Conservation (phyloP, 2,888 invertebrate genomes). For the Chalcosyrphus nemorum region DNA sequence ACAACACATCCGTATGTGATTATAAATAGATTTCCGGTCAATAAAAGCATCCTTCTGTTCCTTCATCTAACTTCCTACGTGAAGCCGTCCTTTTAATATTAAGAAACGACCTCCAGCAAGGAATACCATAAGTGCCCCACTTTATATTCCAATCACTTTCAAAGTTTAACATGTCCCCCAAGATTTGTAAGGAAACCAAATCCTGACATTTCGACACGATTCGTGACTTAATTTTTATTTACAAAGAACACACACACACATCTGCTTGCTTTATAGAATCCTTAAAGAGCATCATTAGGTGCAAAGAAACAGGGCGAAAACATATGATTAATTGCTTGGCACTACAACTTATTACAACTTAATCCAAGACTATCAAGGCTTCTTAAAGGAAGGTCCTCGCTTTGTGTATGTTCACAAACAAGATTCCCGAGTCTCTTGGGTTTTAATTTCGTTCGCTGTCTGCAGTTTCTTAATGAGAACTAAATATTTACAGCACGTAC, state of each 20-base stretch:
- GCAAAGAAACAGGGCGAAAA: background rate
- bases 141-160: conserved; percentile 39
- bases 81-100: no score
- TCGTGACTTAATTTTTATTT: conserved; percentile 21
- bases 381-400: background rate
- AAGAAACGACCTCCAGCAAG: no score
- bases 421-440: background rate
- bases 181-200: background rate
- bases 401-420: background rate
- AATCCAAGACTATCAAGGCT: background rate
- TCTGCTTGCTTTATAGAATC: background rate
- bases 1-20: no score
- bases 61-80: no score
- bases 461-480: conserved; percentile 42
- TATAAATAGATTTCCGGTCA: no score
- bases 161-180: background rate
- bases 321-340: conserved; percentile 1
- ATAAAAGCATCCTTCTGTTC: no score
- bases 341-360: background rate
- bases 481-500: conserved; percentile 63
- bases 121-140: background rate
- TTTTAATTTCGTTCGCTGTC: conserved; percentile 37
- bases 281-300: background rate
- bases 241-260: background rate
- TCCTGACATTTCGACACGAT: conserved; percentile 18